phyloP scores from a whole-genome alignment of 2,113 vertebrate species.

The Coptodon bakossiorum region DNA sequence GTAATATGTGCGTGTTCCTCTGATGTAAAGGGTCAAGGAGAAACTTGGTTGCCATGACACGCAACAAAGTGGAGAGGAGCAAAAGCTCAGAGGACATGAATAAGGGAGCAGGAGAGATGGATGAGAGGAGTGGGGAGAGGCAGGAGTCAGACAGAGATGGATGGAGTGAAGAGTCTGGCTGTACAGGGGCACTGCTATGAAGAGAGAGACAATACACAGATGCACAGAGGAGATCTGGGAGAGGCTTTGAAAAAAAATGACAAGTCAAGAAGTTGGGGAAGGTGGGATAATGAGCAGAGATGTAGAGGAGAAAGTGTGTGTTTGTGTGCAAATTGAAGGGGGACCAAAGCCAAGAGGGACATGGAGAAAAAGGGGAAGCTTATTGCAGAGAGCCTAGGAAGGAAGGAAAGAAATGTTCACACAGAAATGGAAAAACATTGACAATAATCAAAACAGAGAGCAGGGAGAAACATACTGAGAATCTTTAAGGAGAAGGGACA shows the following conservation, averaged over 20 bases:
- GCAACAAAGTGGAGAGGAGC: conserved; percentile 22
- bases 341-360: neutral
- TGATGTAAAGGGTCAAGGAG: conserved; percentile 52
- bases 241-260: conserved; percentile 56
- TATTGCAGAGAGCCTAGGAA: neutral
- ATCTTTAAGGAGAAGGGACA: neutral
- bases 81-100: conserved; percentile 64
- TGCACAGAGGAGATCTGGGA: conserved; percentile 53
- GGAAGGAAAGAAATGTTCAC: neutral
- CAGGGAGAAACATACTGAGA: neutral
- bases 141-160: conserved; percentile 65
- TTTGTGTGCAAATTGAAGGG: neutral
- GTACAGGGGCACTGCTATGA: conserved; percentile 35
- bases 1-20: neutral
- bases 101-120: conserved; percentile 60
- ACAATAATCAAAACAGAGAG: neutral
- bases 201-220: conserved; percentile 56
- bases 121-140: conserved; percentile 53
- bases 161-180: conserved; percentile 55
- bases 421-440: conserved; percentile 9
- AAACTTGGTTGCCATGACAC: conserved; percentile 54
- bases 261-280: conserved; percentile 56
- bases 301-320: neutral
- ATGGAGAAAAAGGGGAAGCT: neutral
- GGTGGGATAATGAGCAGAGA: conserved; percentile 54